phyloP scores from a whole-genome alignment of 1,140 invertebrate species.

The Drosophila tropicalis region DNA sequence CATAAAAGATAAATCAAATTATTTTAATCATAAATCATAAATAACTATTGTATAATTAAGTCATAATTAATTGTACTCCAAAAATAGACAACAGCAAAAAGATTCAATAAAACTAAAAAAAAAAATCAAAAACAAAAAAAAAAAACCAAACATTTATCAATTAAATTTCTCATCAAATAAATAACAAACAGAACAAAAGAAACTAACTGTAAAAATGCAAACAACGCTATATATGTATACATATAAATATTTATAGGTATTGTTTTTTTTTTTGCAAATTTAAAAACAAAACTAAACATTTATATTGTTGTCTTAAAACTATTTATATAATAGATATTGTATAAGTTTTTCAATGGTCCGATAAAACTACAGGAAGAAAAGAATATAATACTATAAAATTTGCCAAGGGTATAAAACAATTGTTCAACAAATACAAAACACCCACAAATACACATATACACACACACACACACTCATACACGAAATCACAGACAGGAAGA shows the following conservation, averaged over 20 bases:
- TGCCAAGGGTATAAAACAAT: not conserved
- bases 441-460: not conserved
- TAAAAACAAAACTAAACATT: not conserved
- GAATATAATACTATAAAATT: conserved; percentile 11
- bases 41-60: conserved; percentile 8
- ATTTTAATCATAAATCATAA: conserved; percentile 6
- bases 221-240: not conserved
- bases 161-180: conserved; percentile 5
- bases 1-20: conserved; percentile 22
- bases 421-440: conserved; percentile 2
- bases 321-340: conserved; percentile 5
- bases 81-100: conserved; percentile 11
- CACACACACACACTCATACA: not conserved
- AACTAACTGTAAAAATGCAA: conserved; percentile 2
- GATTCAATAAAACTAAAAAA: not conserved
- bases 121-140: not conserved
- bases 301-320: conserved; percentile 16
- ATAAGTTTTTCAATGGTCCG: conserved; percentile 40
- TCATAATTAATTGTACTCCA: conserved; percentile 20
- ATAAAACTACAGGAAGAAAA: conserved; percentile 47
- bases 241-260: not conserved
- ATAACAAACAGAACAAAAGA: not conserved
- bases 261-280: conserved; percentile 7
- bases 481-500: too few species aligned
- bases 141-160: not conserved